Percentiles rank a stretch among this genome's conserved stretches.
phyloP scores from a whole-genome alignment of 2,113 vertebrate species.

The Percina caprodes region DNA sequence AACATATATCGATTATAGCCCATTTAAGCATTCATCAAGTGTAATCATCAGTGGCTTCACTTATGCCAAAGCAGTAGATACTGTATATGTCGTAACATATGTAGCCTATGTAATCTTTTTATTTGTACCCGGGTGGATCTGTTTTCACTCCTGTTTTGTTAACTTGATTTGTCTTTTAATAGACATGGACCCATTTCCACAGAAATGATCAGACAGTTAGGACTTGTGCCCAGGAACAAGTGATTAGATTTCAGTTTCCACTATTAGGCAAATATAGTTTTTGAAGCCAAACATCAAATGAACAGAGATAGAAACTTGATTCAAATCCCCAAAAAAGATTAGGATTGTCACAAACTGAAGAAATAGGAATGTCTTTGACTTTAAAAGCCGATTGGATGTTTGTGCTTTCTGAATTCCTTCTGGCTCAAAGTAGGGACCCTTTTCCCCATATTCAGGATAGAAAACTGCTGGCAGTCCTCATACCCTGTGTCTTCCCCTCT shows the following conservation, averaged over 20 bases:
- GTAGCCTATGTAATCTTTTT: too few species aligned
- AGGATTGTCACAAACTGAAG: not conserved
- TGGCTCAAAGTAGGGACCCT: slow-evolving; percentile 1
- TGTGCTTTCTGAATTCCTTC: slow-evolving; percentile 11
- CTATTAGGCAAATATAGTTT: slow-evolving; percentile 6
- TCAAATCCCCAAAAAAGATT: not conserved
- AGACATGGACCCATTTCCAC: slow-evolving; percentile 6
- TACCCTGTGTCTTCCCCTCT: slow-evolving; percentile 60
- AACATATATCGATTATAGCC: not conserved
- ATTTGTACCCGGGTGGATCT: not conserved
- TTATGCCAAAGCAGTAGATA: not conserved
- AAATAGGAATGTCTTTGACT: slow-evolving; percentile 8
- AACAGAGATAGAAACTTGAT: slow-evolving; percentile 4
- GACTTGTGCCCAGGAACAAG: slow-evolving; percentile 21
- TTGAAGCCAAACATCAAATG: not conserved
- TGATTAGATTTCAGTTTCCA: slow-evolving; percentile 34
- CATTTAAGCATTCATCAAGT: slow-evolving; percentile 8
- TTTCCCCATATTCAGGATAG: slow-evolving; percentile 39
- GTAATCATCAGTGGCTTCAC: not conserved
- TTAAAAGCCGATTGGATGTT: slow-evolving; percentile 37
- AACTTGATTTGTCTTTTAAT: slow-evolving; percentile 23
- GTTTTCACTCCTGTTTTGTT: not conserved
- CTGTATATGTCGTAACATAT: not conserved
- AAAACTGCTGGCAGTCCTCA: slow-evolving; percentile 56
- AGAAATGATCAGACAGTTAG: not conserved